A percentile compares a stretch with the other conserved stretches of the same genome.
These are phyloP conservation scores for Nasonia oneida DNA, from an alignment of 2,888 invertebrate genomes.

Conservation along the genomic window DNA sequence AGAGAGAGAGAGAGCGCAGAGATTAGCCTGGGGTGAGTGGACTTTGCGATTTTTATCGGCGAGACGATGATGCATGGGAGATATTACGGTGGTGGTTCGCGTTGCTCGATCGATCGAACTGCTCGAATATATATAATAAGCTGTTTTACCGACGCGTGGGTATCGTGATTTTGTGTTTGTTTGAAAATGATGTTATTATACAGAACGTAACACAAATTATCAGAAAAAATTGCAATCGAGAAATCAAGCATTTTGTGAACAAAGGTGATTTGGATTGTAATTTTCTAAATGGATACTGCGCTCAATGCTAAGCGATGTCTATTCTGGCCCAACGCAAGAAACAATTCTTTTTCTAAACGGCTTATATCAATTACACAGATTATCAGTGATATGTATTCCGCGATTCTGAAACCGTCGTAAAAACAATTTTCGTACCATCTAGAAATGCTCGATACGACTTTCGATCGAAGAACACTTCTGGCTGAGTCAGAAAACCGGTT, in stretches of 20 bases:
- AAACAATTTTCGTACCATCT: background rate
- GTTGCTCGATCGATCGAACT: background rate
- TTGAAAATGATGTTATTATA: too few species aligned
- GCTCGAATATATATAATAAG: background rate
- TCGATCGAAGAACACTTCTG: slow-evolving; percentile 3
- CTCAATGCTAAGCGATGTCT: too few species aligned
- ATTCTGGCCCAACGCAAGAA: too few species aligned
- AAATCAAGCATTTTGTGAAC: background rate
- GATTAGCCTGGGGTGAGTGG: background rate
- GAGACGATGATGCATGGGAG: too few species aligned
- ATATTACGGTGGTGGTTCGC: background rate
- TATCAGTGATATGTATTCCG: background rate
- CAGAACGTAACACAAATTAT: too few species aligned
- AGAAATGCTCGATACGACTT: background rate
- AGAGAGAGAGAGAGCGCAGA: background rate
- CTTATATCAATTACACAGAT: background rate
- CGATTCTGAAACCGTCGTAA: background rate
- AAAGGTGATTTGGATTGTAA: background rate
- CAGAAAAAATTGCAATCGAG: too few species aligned
- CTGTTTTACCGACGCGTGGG: background rate
- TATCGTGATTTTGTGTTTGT: background rate
- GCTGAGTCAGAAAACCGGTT: slow-evolving; percentile 36
- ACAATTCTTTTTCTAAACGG: too few species aligned
- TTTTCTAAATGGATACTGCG: background rate
- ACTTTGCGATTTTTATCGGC: background rate